Base-by-base conservation (phyloP, 2,888 invertebrate genomes). In the Meghimatium bilineatum region DNA sequence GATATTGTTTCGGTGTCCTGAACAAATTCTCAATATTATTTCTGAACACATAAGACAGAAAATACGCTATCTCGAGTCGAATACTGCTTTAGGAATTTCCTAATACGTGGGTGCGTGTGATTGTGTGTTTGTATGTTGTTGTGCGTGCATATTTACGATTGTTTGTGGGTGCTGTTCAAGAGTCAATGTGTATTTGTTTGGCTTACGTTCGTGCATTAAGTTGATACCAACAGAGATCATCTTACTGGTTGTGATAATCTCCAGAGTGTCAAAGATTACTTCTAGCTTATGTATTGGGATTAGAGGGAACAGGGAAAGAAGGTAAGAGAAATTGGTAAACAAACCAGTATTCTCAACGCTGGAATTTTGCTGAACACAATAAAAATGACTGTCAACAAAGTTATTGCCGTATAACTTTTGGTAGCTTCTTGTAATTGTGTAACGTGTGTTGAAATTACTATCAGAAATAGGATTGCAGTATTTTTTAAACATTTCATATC, bases 21-120 rank as follows among this genome's bases (percentile, higher is more conserved):
- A 60, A n/a, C 76, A 60, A 76, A 76, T 56, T 76, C 49, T 76
- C 56, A 76, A 60, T 76, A 60, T 36, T 76, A 36, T 76, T 60
- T 60, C 60, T 60, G 5, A 5, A 72, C 72, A 44, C n/a, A 44
- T 1, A 72, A 38, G 23, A 26, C 10, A n/a, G 38, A 26, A 34
- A 69, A 69, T 69, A 14, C 36, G 8, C n/a, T 56, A 56, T 63
- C 26, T 63, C 60, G 5, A 10, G 60, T 63, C 14, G 60, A 63
- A 63, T n/a, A 63, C 26, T 63, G 26, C 60, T n/a, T n/a, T 63
- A n/a, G 60, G n/a, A 63, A 63, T n/a, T 63, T 63, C n/a, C 60
- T n/a, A 26, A n/a, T 2, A n/a, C n/a, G 1, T 23, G 60, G 2
- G 60, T n/a, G 12, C n/a, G 60, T 63, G 56, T 56, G 56, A 3